phyloP scores from a whole-genome alignment of 2,113 vertebrate species.

The Callocephalon fimbriatum region DNA sequence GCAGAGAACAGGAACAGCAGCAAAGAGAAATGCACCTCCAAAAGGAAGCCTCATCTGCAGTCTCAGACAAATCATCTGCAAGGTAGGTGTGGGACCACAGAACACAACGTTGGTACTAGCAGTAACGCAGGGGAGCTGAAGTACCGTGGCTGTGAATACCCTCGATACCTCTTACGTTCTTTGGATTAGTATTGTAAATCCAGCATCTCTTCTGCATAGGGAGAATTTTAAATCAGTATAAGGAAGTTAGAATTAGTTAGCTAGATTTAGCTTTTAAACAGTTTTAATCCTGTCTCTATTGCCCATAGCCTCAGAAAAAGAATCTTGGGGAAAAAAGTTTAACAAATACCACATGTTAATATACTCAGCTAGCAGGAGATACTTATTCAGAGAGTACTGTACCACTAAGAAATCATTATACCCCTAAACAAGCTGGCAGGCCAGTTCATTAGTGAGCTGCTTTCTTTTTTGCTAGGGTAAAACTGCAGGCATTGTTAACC shows the following conservation, averaged over 20 bases:
- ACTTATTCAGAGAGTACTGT: not conserved
- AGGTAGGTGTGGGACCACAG: slow-evolving; percentile 83
- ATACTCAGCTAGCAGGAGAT: not conserved
- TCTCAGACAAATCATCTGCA: slow-evolving; percentile 91
- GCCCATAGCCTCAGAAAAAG: not conserved
- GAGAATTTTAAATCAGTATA: not conserved
- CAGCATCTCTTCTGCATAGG: not conserved
- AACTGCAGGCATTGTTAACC: slow-evolving; percentile 59
- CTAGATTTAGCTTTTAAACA: not conserved
- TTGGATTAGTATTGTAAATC: not conserved
- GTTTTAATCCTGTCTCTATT: not conserved
- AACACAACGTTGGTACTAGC: slow-evolving; percentile 63
- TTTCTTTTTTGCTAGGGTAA: slow-evolving; percentile 31
- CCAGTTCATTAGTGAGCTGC: slow-evolving; percentile 50
- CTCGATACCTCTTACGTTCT: not conserved
- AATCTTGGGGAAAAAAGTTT: not conserved
- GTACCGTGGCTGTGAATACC: not conserved
- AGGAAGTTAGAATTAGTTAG: slow-evolving; percentile 7
- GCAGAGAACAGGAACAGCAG: slow-evolving; percentile 89
- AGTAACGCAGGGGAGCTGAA: slow-evolving; percentile 66
- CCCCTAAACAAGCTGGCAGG: slow-evolving; percentile 1
- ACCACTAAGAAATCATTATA: slow-evolving; percentile 51
- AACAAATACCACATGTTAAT: not conserved
- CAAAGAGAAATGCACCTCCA: slow-evolving; percentile 90
- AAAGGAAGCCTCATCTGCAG: slow-evolving; percentile 85